Base-by-base conservation (phyloP, 2,113 vertebrate genomes). In the rabbit (Oryctolagus cuniculus) region DNA sequence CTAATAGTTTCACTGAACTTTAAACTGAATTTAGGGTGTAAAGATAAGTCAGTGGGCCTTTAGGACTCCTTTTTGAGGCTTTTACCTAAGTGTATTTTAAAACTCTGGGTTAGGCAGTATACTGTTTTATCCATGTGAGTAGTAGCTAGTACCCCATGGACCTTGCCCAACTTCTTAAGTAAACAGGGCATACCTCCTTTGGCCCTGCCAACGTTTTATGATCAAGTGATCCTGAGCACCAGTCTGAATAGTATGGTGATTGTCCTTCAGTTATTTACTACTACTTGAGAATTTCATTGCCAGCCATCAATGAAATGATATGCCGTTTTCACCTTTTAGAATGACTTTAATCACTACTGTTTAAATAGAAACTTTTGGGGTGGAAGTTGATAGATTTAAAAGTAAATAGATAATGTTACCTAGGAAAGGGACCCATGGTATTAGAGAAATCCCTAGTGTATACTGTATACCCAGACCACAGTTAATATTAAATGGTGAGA, bases 351-450 rank as follows among this genome's bases (percentile, higher is more conserved):
- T 95, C 64, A 90, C 24, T 75, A 12, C 90, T 84, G 8, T 94
- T 95, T 78, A 82, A 92, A 85, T 88, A 95, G 53, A 88, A 96
- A 77, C 58, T 55, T 94, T 83, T 63, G 31, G 69, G 44, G 55
- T 93, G 4, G 77, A 94, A 96, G 70, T 94, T 84, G 58, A 85
- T 92, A 93, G 74, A 96, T 92, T 94, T 92, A 34, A 90, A 96
- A 94, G 77, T 90, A 96, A 97, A 94, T 85, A 94, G 89, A 78
- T 96, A 96, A 87, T 86, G 24, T 96, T 98, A 96, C 73, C 49
- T 90, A 92, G 94, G 88, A 75, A 90, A 82, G n/a, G 89, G 24
- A 93, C 72, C 77, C 91, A 88, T 79, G 92, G 92, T 96, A 96
- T 73, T 85, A 79, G 11, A 29, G 49, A 79, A 6, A 49, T 95